These are phyloP conservation scores for Heliconius eleuchia DNA, from an alignment of 1,140 invertebrate genomes.

Conservation along the genomic window DNA sequence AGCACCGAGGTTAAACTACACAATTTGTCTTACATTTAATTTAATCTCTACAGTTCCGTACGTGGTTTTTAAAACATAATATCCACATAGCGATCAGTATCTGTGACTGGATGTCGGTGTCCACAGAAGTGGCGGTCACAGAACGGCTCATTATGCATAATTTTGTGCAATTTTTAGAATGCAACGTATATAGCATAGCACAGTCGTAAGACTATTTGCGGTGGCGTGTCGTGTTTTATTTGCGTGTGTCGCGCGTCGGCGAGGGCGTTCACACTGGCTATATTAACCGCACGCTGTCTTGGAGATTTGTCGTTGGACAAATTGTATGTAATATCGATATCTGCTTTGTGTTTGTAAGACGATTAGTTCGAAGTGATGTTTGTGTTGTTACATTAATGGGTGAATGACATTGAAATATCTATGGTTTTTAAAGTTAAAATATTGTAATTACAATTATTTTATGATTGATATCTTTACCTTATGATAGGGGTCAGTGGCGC, in stretches of 20 bases:
- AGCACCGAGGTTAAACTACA: not conserved
- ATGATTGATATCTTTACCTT: too few relatives aligned
- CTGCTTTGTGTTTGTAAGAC: not conserved
- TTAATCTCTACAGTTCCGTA: not conserved
- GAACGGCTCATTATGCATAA: conserved; percentile 19
- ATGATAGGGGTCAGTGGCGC: too few relatives aligned
- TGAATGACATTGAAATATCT: too few relatives aligned
- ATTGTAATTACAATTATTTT: too few relatives aligned
- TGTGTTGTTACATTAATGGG: not conserved
- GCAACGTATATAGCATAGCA: conserved; percentile 20
- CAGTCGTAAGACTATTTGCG: conserved; percentile 54
- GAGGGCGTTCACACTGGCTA: conserved; percentile 66
- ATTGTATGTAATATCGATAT: conserved; percentile 32
- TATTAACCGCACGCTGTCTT: conserved; percentile 38
- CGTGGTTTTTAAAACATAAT: conserved; percentile 7
- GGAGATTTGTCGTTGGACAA: conserved; percentile 21
- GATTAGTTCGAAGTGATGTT: not conserved
- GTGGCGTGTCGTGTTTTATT: conserved; percentile 60
- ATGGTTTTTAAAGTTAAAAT: too few relatives aligned
- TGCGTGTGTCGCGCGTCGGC: conserved; percentile 68
- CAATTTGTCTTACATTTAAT: not conserved
- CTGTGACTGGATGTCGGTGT: not conserved
- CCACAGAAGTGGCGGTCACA: conserved; percentile 1
- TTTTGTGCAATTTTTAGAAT: conserved; percentile 32
- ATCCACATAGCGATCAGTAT: conserved; percentile 13